These are phyloP conservation scores for Sigmodon hispidus DNA, from an alignment of 2,113 vertebrate species.

Conservation along the genomic window DNA sequence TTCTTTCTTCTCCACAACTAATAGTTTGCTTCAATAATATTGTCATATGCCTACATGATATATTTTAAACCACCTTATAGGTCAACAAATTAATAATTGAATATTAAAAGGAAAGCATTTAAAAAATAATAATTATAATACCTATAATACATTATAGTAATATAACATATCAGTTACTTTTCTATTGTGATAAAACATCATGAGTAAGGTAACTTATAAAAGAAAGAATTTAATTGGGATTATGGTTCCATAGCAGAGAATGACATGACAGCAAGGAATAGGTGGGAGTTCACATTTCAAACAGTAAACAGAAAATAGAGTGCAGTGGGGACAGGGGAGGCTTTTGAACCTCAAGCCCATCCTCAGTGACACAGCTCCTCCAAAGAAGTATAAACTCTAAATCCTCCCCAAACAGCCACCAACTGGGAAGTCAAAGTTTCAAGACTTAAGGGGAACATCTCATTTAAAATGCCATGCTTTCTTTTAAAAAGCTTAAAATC, in stretches of 20 bases:
- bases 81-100: no score
- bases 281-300: not conserved
- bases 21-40: no score
- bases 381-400: not conserved
- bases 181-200: not conserved
- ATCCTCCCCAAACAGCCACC: not conserved
- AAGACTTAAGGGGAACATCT: not conserved
- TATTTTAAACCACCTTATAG: no score
- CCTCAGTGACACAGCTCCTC: not conserved
- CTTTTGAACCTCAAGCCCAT: not conserved
- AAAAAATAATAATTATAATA: not conserved
- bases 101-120: no score
- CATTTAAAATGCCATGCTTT: not conserved
- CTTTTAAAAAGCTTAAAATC: conserved; percentile 58
- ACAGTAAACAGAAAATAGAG: not conserved
- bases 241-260: no score
- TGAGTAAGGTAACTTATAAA: not conserved
- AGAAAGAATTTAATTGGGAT: not conserved
- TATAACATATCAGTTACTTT: not conserved
- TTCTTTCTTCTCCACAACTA: no score
- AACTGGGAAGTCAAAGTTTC: not conserved
- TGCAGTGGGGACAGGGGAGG: not conserved
- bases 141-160: not conserved
- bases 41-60: no score
- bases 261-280: not conserved